Conservation (phyloP, 2,888 invertebrate genomes). For the Lampropteryx suffumata region DNA sequence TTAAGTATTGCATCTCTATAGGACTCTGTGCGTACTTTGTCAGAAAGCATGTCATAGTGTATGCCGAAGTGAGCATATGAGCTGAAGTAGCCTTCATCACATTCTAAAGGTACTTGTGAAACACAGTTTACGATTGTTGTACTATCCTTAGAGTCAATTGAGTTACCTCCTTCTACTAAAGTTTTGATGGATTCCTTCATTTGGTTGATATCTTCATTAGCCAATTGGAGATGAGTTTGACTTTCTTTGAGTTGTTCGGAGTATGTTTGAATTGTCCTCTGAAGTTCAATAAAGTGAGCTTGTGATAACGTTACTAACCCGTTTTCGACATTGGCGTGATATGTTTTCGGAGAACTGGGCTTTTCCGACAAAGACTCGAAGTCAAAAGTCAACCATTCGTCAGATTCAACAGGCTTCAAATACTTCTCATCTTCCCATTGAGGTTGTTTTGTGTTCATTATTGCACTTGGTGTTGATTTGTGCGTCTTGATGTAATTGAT, state of each 20-base stretch:
- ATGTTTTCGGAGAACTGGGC: constrained; percentile 67
- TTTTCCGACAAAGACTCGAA: constrained; percentile 72
- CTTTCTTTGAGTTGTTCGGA: constrained; percentile 84
- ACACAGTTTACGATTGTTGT: constrained; percentile 58
- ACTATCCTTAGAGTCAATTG: constrained; percentile 39
- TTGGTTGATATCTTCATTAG: constrained; percentile 82
- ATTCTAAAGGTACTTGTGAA: constrained; percentile 79
- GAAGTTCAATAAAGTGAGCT: constrained; percentile 83
- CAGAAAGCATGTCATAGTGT: constrained; percentile 97
- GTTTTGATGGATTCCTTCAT: constrained; percentile 84
- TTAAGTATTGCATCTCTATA: constrained; percentile 92
- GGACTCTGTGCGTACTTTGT: constrained; percentile 92
- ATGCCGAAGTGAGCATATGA: constrained; percentile 96
- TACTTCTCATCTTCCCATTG: constrained; percentile 91
- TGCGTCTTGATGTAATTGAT: constrained; percentile 90
- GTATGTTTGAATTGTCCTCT: constrained; percentile 81
- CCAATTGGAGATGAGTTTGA: constrained; percentile 82
- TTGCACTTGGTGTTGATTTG: constrained; percentile 81
- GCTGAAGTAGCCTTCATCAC: constrained; percentile 90
- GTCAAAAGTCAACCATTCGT: constrained; percentile 93
- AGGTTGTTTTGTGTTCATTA: constrained; percentile 75
- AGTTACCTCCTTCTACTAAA: constrained; percentile 70
- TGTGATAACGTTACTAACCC: constrained; percentile 84
- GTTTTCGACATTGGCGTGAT: constrained; percentile 84
- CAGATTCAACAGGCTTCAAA: constrained; percentile 89